Base-by-base conservation (phyloP, 2,797 vertebrate genomes). In the Gambelia wislizenii region DNA sequence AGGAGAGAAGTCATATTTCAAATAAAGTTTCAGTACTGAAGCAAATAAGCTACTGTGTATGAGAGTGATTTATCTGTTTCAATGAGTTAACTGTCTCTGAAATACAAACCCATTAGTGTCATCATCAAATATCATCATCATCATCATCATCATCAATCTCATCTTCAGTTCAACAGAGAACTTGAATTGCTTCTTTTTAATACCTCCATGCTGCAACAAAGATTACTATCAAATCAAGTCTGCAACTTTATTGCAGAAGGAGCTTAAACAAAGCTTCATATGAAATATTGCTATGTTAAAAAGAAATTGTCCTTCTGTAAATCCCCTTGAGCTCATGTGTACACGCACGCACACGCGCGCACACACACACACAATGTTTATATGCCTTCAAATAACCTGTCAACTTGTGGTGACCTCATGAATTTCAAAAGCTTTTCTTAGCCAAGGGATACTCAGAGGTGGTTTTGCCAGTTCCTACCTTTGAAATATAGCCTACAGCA, bases 241-340 rank as follows among this genome's bases (percentile, higher is more conserved):
- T 83, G 87, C 30, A 86, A 18, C 2, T 0, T 87, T 0, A 0
- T 39, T 39, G 5, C 61, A 89, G 27, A 14, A 87, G 4, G 83
- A 16, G 5, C 64, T 25, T 64, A 82, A 83, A 92, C 54, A n/a
- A 84, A 86, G 20, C 52, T 82, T 84, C 7, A 84, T 85, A 91
- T 30, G 90, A 78, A 76, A 7, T 44, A 69, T 25, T 89, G 84
- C 25, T 91, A 91, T 90, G 67, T 91, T 88, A 94, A 87, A 86
- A 89, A 87, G 76, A 92, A 92, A 72, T 56, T 89, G 14, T 86
- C 54, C 36, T 85, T 85, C 89, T 85, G 91, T 78, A 90, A 91
- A 87, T 33, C 44, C 67, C 54, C 22, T 36, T 47, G 67, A 42
- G 91, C 78, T 3, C 7, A 2, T n/a, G 72, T 75, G 82, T 14